These are phyloP conservation scores for Malthinus seriepunctatus DNA, from an alignment of 2,888 invertebrate genomes.

Conservation along the genomic window DNA sequence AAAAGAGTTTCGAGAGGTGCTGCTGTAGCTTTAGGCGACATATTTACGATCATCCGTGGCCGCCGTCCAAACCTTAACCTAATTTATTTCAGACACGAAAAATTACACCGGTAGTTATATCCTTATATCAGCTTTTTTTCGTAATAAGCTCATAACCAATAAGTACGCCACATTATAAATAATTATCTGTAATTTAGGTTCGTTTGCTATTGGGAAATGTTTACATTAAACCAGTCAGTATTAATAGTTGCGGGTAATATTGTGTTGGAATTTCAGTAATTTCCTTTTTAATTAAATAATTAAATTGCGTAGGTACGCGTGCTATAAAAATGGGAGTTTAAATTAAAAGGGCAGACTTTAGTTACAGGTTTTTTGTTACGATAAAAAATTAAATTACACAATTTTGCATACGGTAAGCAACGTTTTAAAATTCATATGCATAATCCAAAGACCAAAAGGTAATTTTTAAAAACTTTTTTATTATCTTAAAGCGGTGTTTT, in stretches of 20 bases:
- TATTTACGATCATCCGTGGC: slow-evolving; percentile 49
- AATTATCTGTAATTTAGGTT: not conserved
- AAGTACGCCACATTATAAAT: slow-evolving; percentile 2
- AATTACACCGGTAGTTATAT: slow-evolving; percentile 39
- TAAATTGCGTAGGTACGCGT: too few species aligned
- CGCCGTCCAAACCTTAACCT: slow-evolving; percentile 48
- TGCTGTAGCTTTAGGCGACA: slow-evolving; percentile 46
- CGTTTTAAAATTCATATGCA: slow-evolving; percentile 13
- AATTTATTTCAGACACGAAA: slow-evolving; percentile 49
- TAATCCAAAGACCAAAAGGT: slow-evolving; percentile 2
- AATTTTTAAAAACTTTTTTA: slow-evolving; percentile 8
- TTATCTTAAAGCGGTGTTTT: slow-evolving; percentile 35
- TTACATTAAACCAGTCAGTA: too few species aligned
- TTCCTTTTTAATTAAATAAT: too few species aligned
- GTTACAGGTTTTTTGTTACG: too few species aligned
- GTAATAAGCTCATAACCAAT: slow-evolving; percentile 19
- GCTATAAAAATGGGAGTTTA: too few species aligned
- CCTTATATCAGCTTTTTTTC: slow-evolving; percentile 43
- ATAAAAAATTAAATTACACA: too few species aligned
- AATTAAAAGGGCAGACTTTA: too few species aligned
- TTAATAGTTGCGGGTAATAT: too few species aligned
- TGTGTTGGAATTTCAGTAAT: too few species aligned
- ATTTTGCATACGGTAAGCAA: too few species aligned
- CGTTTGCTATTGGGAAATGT: too few species aligned
- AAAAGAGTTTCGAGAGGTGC: slow-evolving; percentile 39